Evolutionary conservation across 2,888 invertebrate genomes (phyloP).

Genomic region (Exocentrus adspersus): DNA sequence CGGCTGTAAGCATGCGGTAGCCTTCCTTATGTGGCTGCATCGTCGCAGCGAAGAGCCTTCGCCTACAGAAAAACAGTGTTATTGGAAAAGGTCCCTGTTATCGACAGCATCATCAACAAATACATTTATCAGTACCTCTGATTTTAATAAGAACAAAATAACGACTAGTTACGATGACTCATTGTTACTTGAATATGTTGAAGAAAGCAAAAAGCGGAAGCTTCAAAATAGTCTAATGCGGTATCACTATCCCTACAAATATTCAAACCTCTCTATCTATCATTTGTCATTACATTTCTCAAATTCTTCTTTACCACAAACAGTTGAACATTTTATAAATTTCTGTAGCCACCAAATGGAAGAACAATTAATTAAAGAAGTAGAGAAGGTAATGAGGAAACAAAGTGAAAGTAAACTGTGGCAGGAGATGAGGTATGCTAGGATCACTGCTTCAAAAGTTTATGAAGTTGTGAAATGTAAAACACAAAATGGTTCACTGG

Average conservation of each 20-base stretch:
- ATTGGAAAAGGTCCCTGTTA: slow-evolving; percentile 5
- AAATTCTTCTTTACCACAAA: neutral
- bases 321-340: neutral
- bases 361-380: neutral
- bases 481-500: neutral
- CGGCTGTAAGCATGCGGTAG: slow-evolving; percentile 1
- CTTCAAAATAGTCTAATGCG: neutral
- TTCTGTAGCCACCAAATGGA: neutral
- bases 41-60: neutral
- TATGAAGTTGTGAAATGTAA: neutral
- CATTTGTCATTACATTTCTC: neutral
- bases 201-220: neutral
- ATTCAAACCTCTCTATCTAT: neutral
- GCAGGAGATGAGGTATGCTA: neutral
- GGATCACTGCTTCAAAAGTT: neutral
- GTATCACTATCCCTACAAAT: neutral
- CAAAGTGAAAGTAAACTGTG: neutral
- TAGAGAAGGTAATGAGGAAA: neutral
- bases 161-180: too few species aligned
- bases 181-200: too few species aligned
- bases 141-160: too few species aligned
- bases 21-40: slow-evolving; percentile 4
- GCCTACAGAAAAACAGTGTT: neutral
- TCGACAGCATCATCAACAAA: too few species aligned
- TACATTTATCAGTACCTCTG: too few species aligned